These are phyloP conservation scores for Tarsius wallacei DNA, from an alignment of 2,797 vertebrate species.

Conservation along the genomic window DNA sequence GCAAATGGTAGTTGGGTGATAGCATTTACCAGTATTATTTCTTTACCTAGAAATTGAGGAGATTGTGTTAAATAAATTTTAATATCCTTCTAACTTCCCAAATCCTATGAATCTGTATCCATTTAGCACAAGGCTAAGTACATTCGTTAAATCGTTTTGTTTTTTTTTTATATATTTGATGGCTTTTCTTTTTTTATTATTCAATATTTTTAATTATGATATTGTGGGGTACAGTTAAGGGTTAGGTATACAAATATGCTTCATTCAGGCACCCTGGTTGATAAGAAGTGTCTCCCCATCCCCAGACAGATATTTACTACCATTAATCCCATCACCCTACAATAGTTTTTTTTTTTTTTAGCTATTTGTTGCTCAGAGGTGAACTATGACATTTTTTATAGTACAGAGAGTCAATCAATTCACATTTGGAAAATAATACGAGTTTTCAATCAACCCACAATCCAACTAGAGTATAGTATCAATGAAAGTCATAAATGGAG, in stretches of 20 bases:
- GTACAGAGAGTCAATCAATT: slow-evolving; percentile 2
- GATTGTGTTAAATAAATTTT: slow-evolving; percentile 32
- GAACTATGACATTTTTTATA: neutral
- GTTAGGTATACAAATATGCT: too few species aligned
- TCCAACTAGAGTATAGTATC: neutral
- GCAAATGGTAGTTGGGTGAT: neutral
- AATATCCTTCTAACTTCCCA: neutral
- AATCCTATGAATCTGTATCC: slow-evolving; percentile 7
- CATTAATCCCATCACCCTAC: too few species aligned
- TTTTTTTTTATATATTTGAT: too few species aligned
- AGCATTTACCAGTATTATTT: neutral
- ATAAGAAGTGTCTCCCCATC: too few species aligned
- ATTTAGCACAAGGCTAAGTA: slow-evolving; percentile 36
- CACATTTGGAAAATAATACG: slow-evolving; percentile 54
- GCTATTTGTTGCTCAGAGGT: neutral
- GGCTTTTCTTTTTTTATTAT: too few species aligned
- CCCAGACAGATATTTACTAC: too few species aligned
- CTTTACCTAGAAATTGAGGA: slow-evolving; percentile 53
- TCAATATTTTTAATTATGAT: too few species aligned
- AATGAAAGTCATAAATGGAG: slow-evolving; percentile 45
- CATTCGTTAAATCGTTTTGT: slow-evolving; percentile 36
- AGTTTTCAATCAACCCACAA: slow-evolving; percentile 45
- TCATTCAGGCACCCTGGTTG: too few species aligned
- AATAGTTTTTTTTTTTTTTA: too few species aligned
- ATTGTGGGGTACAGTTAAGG: too few species aligned